Conservation (phyloP, 2,113 vertebrate species). For the Tichodroma muraria region DNA sequence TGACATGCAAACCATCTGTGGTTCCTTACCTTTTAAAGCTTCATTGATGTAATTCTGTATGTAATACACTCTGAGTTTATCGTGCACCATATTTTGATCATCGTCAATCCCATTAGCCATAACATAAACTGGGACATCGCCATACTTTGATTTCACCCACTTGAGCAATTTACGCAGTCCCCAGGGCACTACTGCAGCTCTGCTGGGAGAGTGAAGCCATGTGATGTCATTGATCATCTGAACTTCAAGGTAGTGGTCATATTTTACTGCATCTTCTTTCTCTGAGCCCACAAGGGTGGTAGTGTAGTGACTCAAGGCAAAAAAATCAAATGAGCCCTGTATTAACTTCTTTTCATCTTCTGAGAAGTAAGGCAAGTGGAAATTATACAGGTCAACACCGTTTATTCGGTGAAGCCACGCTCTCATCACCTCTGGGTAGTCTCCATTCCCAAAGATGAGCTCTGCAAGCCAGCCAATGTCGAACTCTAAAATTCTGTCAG, state of each 20-base stretch:
- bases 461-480: slow-evolving; percentile 90
- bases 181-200: slow-evolving; percentile 88
- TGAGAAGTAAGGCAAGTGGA: slow-evolving; percentile 86
- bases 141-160: slow-evolving; percentile 83
- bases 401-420: slow-evolving; percentile 82
- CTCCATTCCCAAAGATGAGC: slow-evolving; percentile 88
- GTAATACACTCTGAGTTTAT: slow-evolving; percentile 86
- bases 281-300: slow-evolving; percentile 86
- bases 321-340: slow-evolving; percentile 89
- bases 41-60: slow-evolving; percentile 92
- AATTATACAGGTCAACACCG: slow-evolving; percentile 69
- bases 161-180: slow-evolving; percentile 83
- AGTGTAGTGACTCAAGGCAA: slow-evolving; percentile 91
- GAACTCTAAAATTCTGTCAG: slow-evolving; percentile 86
- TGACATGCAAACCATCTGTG: not conserved
- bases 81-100: slow-evolving; percentile 74
- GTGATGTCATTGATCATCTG: slow-evolving; percentile 89
- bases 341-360: slow-evolving; percentile 79
- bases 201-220: slow-evolving; percentile 76
- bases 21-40: slow-evolving; percentile 89
- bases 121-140: slow-evolving; percentile 82
- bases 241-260: slow-evolving; percentile 80
- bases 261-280: slow-evolving; percentile 82
- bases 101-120: slow-evolving; percentile 88
- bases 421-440: slow-evolving; percentile 88